These are phyloP conservation scores for Pteropus rufus DNA, from an alignment of 2,797 vertebrate genomes.

Conservation along the genomic window DNA sequence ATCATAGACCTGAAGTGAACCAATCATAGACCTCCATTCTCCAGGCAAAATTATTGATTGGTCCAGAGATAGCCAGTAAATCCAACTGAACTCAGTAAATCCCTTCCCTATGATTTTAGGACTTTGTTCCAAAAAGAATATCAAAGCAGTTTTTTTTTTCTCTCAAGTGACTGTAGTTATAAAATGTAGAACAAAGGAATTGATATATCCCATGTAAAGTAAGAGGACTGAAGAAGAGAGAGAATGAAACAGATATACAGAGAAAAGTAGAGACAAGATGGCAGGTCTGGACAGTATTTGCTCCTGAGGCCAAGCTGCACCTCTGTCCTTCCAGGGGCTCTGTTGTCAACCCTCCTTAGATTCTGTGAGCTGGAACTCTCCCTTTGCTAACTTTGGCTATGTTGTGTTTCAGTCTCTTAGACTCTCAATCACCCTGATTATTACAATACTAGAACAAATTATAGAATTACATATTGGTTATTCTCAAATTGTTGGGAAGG, in stretches of 20 bases:
- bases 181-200: neutral
- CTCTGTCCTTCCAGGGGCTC: neutral
- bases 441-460: neutral
- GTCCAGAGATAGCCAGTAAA: neutral
- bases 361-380: neutral
- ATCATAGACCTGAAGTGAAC: neutral
- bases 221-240: neutral
- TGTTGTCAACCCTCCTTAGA: neutral
- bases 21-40: neutral
- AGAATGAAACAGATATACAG: neutral
- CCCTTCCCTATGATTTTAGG: constrained; percentile 18
- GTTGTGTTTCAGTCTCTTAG: neutral
- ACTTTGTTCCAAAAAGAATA: constrained; percentile 15
- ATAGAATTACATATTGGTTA: neutral
- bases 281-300: neutral
- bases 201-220: neutral
- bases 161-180: neutral
- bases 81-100: neutral
- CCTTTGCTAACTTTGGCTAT: neutral
- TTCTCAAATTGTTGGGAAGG: neutral
- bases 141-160: neutral
- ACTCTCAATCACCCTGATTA: neutral
- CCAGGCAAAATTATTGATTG: neutral
- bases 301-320: neutral
- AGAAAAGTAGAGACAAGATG: neutral